Conservation (phyloP, 2,113 vertebrate species). For the Austrofundulus limnaeus region DNA sequence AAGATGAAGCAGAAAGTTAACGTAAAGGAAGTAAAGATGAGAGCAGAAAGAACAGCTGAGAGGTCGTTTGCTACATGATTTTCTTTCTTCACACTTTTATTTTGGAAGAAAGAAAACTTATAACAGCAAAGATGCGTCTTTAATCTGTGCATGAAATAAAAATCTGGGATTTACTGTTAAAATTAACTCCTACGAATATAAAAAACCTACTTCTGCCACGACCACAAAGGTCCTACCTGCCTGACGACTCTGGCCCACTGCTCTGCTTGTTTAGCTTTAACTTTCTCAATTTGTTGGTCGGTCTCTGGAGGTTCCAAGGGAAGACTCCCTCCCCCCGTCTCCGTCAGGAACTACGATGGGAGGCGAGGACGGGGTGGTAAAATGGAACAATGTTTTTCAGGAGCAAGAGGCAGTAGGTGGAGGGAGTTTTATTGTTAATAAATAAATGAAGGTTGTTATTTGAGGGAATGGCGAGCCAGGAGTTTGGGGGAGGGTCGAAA, state of each 20-base stretch:
- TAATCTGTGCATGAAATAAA: constrained; percentile 4
- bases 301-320: constrained; percentile 87
- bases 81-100: background rate
- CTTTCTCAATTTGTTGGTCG: constrained; percentile 83
- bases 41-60: constrained; percentile 29
- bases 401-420: constrained; percentile 32
- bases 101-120: background rate
- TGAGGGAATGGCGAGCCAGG: constrained; percentile 52
- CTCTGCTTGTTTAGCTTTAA: constrained; percentile 90
- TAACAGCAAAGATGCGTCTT: constrained; percentile 2
- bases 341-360: constrained; percentile 74
- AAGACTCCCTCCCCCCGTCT: constrained; percentile 83
- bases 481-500: constrained; percentile 55
- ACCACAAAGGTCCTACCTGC: constrained; percentile 88
- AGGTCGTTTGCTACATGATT: constrained; percentile 9
- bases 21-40: constrained; percentile 53
- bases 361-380: constrained; percentile 43
- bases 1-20: constrained; percentile 42
- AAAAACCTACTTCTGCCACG: constrained; percentile 30
- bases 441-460: constrained; percentile 60
- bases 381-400: constrained; percentile 50
- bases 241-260: constrained; percentile 93
- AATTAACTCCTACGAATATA: background rate
- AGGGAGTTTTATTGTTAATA: constrained; percentile 14
- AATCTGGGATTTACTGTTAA: background rate